phyloP scores from a whole-genome alignment of 2,113 vertebrate species.

The Prunella himalayana region DNA sequence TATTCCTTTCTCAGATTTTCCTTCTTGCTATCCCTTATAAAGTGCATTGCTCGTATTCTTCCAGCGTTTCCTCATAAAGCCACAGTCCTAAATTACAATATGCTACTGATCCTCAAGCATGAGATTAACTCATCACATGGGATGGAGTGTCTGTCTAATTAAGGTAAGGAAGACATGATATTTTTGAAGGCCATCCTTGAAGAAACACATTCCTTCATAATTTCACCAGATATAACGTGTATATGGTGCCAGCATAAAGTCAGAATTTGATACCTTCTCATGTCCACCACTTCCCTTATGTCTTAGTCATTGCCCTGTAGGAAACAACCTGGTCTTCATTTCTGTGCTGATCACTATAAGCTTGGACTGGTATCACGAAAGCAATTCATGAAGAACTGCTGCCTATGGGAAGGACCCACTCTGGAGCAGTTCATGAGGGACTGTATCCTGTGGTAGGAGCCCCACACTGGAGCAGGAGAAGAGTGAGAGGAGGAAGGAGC shows the following conservation, averaged over 20 bases:
- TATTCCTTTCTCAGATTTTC: conserved; percentile 6
- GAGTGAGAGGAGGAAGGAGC: not conserved
- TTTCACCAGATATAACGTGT: not conserved
- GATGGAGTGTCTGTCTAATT: not conserved
- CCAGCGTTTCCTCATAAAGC: not conserved
- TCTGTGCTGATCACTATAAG: not conserved
- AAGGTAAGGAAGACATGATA: not conserved
- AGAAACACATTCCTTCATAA: not conserved
- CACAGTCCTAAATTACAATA: not conserved
- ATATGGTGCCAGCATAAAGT: not conserved
- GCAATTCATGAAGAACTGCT: not conserved
- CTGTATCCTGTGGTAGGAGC: not conserved
- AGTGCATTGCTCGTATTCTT: not conserved
- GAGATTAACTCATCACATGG: not conserved
- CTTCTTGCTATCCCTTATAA: not conserved
- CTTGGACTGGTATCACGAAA: not conserved
- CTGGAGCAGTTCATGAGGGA: not conserved
- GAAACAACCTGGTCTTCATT: not conserved
- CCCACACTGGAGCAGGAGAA: accelerated
- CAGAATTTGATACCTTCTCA: not conserved
- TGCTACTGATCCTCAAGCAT: not conserved
- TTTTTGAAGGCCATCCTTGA: not conserved
- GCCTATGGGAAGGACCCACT: not conserved
- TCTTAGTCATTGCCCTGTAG: not conserved
- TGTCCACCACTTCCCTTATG: not conserved